Conservation (phyloP, 2,113 vertebrate genomes). For the Chaenogobius annularis region DNA sequence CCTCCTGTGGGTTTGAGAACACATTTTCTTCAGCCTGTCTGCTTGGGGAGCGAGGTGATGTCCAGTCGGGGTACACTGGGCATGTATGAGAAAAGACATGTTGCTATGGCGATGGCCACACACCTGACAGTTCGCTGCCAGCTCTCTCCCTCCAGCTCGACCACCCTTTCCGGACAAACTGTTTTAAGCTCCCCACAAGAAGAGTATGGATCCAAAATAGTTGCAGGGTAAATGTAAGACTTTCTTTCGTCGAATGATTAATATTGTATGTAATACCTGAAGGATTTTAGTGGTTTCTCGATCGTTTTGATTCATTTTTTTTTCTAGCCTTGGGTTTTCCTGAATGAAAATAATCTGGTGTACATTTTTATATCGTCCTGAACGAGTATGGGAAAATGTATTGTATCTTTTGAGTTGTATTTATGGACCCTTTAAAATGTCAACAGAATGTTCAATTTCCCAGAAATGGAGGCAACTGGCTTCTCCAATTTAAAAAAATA, state of each 20-base stretch:
- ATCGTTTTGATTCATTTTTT: too few species aligned
- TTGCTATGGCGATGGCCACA: constrained; percentile 62
- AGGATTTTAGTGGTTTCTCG: background rate
- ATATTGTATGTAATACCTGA: background rate
- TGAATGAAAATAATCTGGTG: too few species aligned
- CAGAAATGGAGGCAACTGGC: too few species aligned
- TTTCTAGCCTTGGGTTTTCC: too few species aligned
- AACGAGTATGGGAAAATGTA: too few species aligned
- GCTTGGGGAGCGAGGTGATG: background rate
- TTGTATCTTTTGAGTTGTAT: too few species aligned
- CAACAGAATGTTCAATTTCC: too few species aligned
- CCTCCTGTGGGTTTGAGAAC: constrained; percentile 2
- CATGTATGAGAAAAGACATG: constrained; percentile 37
- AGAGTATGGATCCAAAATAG: background rate
- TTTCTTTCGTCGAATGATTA: background rate
- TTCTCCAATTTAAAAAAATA: too few species aligned
- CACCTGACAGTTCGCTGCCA: constrained; percentile 37
- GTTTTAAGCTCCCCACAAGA: constrained; percentile 27
- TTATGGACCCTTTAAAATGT: too few species aligned
- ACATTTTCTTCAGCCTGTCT: constrained; percentile 14
- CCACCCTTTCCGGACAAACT: constrained; percentile 10
- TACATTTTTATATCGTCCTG: too few species aligned
- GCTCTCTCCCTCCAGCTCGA: constrained; percentile 38
- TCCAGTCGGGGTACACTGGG: constrained; percentile 20
- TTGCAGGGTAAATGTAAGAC: background rate